A percentile compares a stretch with the other conserved stretches of the same genome.
These are phyloP conservation scores for Gandaritis pyraliata DNA, from an alignment of 2,888 invertebrate species.

Conservation along the genomic window DNA sequence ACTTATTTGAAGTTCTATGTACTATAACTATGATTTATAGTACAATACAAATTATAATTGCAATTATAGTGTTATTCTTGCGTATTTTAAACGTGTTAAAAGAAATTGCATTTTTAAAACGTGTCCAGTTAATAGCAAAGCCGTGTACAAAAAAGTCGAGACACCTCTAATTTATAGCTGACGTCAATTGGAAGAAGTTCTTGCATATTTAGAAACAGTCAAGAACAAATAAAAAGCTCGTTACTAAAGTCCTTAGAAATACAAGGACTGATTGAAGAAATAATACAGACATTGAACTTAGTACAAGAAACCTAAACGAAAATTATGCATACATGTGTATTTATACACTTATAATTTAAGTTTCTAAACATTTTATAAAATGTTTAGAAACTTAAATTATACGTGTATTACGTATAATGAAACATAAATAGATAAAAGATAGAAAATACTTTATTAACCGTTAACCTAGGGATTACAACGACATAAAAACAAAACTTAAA, in stretches of 20 bases:
- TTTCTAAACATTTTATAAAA: too few relatives aligned
- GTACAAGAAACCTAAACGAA: background rate
- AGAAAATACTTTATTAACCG: too few relatives aligned
- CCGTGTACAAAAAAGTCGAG: slow-evolving; percentile 56
- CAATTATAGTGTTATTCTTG: background rate
- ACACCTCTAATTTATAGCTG: slow-evolving; percentile 54
- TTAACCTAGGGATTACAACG: too few relatives aligned
- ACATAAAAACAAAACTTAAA: too few relatives aligned
- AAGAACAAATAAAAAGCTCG: slow-evolving; percentile 29
- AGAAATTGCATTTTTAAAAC: slow-evolving; percentile 31
- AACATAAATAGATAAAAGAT: too few relatives aligned
- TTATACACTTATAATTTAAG: too few relatives aligned
- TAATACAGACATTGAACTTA: slow-evolving; percentile 1
- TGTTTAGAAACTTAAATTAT: too few relatives aligned
- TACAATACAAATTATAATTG: too few relatives aligned
- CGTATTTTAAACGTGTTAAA: slow-evolving; percentile 14
- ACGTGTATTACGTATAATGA: too few relatives aligned
- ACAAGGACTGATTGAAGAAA: slow-evolving; percentile 4
- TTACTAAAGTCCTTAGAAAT: slow-evolving; percentile 8
- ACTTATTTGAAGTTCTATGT: too few relatives aligned
- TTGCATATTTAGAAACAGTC: slow-evolving; percentile 36
- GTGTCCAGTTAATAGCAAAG: slow-evolving; percentile 57
- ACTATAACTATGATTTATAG: too few relatives aligned
- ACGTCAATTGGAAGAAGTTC: slow-evolving; percentile 42
- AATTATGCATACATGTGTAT: background rate